Conservation (phyloP, 2,888 invertebrate species). For the Lithophane leautieri region DNA sequence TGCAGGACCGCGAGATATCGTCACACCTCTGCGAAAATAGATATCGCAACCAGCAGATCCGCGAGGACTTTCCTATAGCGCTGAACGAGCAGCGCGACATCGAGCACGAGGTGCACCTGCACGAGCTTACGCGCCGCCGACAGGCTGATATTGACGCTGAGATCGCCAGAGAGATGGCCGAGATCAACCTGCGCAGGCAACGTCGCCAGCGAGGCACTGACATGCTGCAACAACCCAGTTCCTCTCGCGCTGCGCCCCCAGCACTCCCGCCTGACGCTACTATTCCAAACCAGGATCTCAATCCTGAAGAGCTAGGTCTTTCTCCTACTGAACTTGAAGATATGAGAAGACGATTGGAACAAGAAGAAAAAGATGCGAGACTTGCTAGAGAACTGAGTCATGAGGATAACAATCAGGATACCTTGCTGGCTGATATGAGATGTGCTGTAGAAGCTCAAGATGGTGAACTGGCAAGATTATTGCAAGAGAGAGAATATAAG, state of each 20-base stretch:
- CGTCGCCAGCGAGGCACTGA: constrained; percentile 77
- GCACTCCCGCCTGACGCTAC: constrained; percentile 62
- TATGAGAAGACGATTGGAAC: constrained; percentile 83
- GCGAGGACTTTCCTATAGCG: constrained; percentile 88
- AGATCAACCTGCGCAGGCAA: constrained; percentile 85
- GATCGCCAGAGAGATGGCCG: constrained; percentile 87
- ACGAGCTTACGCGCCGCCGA: constrained; percentile 81
- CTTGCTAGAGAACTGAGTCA: constrained; percentile 84
- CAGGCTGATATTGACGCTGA: constrained; percentile 88
- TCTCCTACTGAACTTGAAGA: constrained; percentile 84
- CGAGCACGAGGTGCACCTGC: constrained; percentile 82
- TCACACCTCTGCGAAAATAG: constrained; percentile 88
- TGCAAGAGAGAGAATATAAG: constrained; percentile 87
- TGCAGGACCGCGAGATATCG: constrained; percentile 88
- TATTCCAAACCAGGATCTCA: constrained; percentile 67
- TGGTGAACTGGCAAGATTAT: constrained; percentile 83
- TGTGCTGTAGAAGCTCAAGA: constrained; percentile 89
- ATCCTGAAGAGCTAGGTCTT: constrained; percentile 84
- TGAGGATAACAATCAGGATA: constrained; percentile 82
- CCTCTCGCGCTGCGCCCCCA: constrained; percentile 77
- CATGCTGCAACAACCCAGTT: constrained; percentile 79
- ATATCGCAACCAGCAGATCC: constrained; percentile 87
- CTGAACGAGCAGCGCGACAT: constrained; percentile 84
- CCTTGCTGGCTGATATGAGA: constrained; percentile 85
- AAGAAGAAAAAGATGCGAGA: constrained; percentile 86